A percentile compares a stretch with the other conserved stretches of the same genome.
phyloP scores from a whole-genome alignment of 1,140 invertebrate species.

The Diorhabda carinulata region DNA sequence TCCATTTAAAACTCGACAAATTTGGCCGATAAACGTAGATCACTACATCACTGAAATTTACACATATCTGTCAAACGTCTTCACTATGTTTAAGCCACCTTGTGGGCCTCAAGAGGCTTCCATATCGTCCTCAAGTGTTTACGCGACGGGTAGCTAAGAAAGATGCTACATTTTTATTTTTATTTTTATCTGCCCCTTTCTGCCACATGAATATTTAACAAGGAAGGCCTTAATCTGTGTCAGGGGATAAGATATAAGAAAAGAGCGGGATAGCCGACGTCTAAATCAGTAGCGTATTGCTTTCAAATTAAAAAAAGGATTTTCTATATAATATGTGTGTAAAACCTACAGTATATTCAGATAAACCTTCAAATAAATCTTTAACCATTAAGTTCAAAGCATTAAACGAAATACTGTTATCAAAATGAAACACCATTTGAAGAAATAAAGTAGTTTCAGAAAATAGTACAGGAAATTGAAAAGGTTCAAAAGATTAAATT shows the following conservation, averaged over 20 bases:
- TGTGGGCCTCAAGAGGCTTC: constrained; percentile 19
- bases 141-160: constrained; percentile 40
- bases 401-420: too few relatives aligned
- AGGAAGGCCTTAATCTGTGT: constrained; percentile 46
- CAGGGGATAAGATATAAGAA: constrained; percentile 39
- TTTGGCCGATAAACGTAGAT: neutral
- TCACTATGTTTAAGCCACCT: constrained; percentile 4
- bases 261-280: neutral
- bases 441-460: too few relatives aligned
- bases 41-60: constrained; percentile 18
- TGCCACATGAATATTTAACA: constrained; percentile 48
- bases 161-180: constrained; percentile 46
- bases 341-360: too few relatives aligned
- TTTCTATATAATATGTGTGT: too few relatives aligned
- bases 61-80: constrained; percentile 22
- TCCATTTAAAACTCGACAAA: constrained; percentile 2
- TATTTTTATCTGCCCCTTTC: constrained; percentile 45
- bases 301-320: neutral
- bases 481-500: too few relatives aligned
- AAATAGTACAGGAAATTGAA: too few relatives aligned
- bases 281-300: neutral
- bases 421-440: too few relatives aligned
- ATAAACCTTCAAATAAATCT: too few relatives aligned
- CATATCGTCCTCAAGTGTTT: constrained; percentile 43
- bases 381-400: too few relatives aligned